Conservation (phyloP, 2,797 vertebrate species). For the Hafferia zeledoni region DNA sequence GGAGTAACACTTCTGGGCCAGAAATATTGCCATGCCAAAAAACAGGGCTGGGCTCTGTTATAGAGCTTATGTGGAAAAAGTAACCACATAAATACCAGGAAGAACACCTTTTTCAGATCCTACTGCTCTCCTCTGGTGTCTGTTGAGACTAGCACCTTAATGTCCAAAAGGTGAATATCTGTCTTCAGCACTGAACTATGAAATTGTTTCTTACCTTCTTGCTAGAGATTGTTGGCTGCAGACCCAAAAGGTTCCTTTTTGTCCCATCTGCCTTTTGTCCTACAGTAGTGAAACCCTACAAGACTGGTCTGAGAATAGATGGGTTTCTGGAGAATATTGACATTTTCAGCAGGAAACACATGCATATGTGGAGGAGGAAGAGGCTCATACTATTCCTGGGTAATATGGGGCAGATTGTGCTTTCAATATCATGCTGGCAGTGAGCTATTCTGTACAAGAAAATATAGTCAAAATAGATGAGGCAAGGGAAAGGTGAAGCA, state of each 20-base stretch:
- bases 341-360: constrained; percentile 30
- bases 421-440: not conserved
- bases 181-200: not conserved
- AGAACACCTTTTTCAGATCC: not conserved
- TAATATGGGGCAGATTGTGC: not conserved
- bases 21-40: not conserved
- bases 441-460: not conserved
- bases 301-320: not conserved
- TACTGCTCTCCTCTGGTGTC: not conserved
- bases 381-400: not conserved
- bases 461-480: not conserved
- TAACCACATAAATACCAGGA: not conserved
- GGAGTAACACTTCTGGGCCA: not conserved
- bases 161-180: not conserved
- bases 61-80: not conserved
- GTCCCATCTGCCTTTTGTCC: not conserved
- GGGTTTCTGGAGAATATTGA: not conserved
- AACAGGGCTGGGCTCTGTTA: not conserved
- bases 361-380: not conserved
- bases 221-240: not conserved
- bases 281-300: not conserved
- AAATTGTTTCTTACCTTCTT: not conserved
- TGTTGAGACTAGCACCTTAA: not conserved
- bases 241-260: not conserved
- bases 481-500: not conserved